These are phyloP conservation scores for Tinea trinotella DNA, from an alignment of 2,888 invertebrate genomes.

Conservation along the genomic window DNA sequence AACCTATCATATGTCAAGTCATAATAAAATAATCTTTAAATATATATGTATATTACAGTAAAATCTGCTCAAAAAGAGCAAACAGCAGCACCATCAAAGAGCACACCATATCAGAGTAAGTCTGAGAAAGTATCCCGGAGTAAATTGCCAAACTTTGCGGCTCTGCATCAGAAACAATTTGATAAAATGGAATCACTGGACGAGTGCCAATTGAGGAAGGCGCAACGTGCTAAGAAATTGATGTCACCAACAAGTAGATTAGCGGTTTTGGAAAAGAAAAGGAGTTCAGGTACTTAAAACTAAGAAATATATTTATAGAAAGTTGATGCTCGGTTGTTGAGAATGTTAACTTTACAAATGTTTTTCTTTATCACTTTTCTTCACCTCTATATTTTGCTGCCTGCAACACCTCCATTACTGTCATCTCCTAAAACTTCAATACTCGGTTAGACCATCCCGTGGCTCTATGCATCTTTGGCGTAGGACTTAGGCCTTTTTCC, in stretches of 20 bases:
- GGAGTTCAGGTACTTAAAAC: no score
- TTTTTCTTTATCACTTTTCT: no score
- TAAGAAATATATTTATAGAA: neutral
- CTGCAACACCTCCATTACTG: no score
- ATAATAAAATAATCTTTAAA: no score
- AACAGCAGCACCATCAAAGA: conserved; percentile 31
- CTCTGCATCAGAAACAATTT: conserved; percentile 76
- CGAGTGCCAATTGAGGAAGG: conserved; percentile 69
- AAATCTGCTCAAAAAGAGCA: neutral
- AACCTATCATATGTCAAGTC: no score
- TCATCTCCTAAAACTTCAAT: no score
- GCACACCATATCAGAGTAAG: conserved; percentile 30
- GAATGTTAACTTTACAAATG: neutral
- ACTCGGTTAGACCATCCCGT: no score
- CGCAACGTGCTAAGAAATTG: conserved; percentile 54
- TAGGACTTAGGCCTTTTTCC: no score
- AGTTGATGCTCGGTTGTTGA: neutral
- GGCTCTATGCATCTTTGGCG: no score
- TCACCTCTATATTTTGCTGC: neutral
- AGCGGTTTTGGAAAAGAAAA: conserved; percentile 37
- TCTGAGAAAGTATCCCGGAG: conserved; percentile 37
- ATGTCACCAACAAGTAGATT: conserved; percentile 41
- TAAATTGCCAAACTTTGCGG: conserved; percentile 79
- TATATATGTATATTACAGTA: no score
- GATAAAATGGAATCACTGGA: conserved; percentile 78